phyloP scores from a whole-genome alignment of 2,113 vertebrate species.

The Osmerus mordax region DNA sequence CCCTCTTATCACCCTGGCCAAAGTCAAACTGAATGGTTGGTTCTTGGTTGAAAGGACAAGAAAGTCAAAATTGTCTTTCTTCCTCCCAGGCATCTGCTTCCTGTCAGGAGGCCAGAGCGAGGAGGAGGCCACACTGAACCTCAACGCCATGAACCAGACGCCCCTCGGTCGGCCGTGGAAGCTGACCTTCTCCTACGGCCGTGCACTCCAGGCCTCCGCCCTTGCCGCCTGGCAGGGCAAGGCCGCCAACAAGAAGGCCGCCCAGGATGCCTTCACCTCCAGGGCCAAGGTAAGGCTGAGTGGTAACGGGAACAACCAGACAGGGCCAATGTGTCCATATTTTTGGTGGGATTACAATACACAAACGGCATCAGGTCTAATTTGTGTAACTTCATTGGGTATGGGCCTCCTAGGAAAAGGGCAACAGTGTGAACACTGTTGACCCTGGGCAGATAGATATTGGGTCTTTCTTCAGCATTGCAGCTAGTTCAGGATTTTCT shows the following conservation, averaged over 20 bases:
- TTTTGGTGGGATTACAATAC: neutral
- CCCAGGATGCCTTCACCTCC: slow-evolving; percentile 84
- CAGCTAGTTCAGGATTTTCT: too few relatives aligned
- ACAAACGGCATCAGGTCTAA: too few relatives aligned
- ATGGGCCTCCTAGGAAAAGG: neutral
- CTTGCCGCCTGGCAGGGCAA: slow-evolving; percentile 88
- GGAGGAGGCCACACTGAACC: slow-evolving; percentile 91
- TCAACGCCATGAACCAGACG: slow-evolving; percentile 92
- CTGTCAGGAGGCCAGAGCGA: slow-evolving; percentile 96
- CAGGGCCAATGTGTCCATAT: neutral
- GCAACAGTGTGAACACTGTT: neutral
- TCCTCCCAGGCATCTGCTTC: slow-evolving; percentile 88
- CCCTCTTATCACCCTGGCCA: too few relatives aligned
- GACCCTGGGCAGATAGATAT: too few relatives aligned
- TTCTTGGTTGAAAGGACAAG: neutral
- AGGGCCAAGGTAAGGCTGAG: slow-evolving; percentile 79
- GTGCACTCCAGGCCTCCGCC: slow-evolving; percentile 93
- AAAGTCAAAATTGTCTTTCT: neutral
- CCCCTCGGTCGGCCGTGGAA: slow-evolving; percentile 88
- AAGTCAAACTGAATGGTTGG: too few relatives aligned
- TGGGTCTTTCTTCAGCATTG: too few relatives aligned
- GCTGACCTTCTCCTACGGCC: slow-evolving; percentile 91
- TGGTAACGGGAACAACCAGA: neutral
- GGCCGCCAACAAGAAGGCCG: slow-evolving; percentile 80
- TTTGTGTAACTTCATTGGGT: too few relatives aligned